Percentiles rank a stretch among this genome's conserved stretches.
Evolutionary conservation across 30 jellyfish, hydroid and myxozoan genomes (phyloP).

Genomic region (Turritopsis dohrnii): DNA sequence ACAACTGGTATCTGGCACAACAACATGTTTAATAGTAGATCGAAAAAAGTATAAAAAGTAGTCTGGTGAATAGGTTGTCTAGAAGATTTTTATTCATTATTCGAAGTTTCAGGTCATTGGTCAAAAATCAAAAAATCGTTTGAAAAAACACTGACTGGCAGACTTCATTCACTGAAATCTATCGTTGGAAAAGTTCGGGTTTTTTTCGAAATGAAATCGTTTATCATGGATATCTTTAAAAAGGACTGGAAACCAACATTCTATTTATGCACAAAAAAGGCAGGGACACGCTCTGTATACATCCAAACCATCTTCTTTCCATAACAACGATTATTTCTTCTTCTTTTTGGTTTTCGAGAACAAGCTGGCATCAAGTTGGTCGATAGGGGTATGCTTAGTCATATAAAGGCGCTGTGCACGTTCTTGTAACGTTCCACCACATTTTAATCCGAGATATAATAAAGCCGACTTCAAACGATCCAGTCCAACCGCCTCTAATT

Average conservation of each 20-base stretch:
- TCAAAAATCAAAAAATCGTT: background rate
- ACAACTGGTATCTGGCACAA: background rate
- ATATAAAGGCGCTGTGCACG: constrained; percentile 85
- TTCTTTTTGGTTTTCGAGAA: constrained; percentile 47
- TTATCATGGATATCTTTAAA: no score
- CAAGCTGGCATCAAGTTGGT: constrained; percentile 57
- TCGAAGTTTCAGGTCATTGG: background rate
- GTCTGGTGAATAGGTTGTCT: background rate
- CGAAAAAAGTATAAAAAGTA: background rate
- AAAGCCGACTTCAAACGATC: constrained; percentile 75
- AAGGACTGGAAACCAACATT: background rate
- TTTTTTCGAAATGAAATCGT: background rate
- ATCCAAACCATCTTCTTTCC: no score
- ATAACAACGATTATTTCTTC: background rate
- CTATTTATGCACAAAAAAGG: background rate
- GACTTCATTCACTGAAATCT: no score
- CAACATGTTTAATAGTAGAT: background rate
- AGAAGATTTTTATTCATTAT: background rate
- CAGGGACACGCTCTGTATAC: background rate
- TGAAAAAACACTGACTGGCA: no score
- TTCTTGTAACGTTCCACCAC: constrained; percentile 96
- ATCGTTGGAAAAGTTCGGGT: no score
- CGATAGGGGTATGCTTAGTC: constrained; percentile 70
- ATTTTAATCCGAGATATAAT: constrained; percentile 67
- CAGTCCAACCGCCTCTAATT: constrained; percentile 81